These are phyloP conservation scores for Epicauta chinensis DNA, from an alignment of 1,140 invertebrate species.

Conservation along the genomic window DNA sequence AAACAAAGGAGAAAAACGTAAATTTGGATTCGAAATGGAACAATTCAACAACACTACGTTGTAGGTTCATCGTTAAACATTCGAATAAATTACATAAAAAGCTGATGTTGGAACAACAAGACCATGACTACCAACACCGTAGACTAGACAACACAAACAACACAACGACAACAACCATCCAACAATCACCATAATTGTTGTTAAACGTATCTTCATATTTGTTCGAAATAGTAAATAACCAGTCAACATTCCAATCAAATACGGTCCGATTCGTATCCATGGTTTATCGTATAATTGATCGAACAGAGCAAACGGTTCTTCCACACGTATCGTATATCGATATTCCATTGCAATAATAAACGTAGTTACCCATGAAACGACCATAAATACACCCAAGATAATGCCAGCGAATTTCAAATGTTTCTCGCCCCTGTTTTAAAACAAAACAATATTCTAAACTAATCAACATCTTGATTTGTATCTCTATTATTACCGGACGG, in stretches of 20 bases:
- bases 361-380: conserved; percentile 67
- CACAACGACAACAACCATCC: conserved; percentile 56
- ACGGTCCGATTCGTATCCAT: conserved; percentile 74
- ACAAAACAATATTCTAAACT: background rate
- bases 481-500: conserved; percentile 54
- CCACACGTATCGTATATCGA: conserved; percentile 68
- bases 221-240: conserved; percentile 68
- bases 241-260: conserved; percentile 69
- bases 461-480: background rate
- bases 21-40: no score
- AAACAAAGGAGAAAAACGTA: no score
- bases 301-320: conserved; percentile 76
- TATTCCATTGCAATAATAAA: conserved; percentile 67
- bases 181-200: conserved; percentile 49
- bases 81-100: conserved; percentile 52
- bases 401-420: conserved; percentile 47
- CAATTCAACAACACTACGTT: no score
- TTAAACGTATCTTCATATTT: conserved; percentile 58
- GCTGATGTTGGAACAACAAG: conserved; percentile 59
- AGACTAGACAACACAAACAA: conserved; percentile 62
- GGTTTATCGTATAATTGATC: conserved; percentile 80
- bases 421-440: conserved; percentile 33
- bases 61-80: no score
- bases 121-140: conserved; percentile 66
- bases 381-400: conserved; percentile 52